A percentile compares a stretch with the other conserved stretches of the same genome.
phyloP scores from a whole-genome alignment of 2,113 vertebrate species.

The Mustela nigripes region DNA sequence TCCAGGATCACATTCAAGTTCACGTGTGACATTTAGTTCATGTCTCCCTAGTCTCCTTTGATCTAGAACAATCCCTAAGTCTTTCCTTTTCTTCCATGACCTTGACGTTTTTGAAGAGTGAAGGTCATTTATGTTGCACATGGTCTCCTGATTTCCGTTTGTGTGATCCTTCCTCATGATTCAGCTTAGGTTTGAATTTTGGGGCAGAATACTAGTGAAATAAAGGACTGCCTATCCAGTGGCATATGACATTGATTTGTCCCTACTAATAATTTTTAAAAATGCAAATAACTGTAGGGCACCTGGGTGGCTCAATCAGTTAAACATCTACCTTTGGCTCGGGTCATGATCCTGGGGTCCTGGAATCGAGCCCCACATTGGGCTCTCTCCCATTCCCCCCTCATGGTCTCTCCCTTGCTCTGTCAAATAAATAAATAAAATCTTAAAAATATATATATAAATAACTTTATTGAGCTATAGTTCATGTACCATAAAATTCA shows the following conservation, averaged over 20 bases:
- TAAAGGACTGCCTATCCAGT: not conserved
- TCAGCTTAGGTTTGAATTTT: not conserved
- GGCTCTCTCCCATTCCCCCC: not conserved
- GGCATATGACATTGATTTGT: not conserved
- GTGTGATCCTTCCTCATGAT: not conserved
- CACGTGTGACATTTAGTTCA: not conserved
- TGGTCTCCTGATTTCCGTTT: not conserved
- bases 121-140: too few relatives aligned
- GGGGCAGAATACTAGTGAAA: not conserved
- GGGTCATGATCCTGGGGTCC: not conserved
- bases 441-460: not conserved
- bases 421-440: not conserved
- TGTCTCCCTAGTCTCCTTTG: not conserved
- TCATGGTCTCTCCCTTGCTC: not conserved
- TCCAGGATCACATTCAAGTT: not conserved
- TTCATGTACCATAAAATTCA: not conserved
- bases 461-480: not conserved
- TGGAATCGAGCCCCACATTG: rapidly evolving
- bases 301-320: not conserved
- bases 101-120: not conserved
- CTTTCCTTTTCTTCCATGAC: not conserved
- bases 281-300: not conserved
- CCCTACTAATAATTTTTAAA: not conserved
- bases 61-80: not conserved
- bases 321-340: not conserved